These are phyloP conservation scores for Drosophila ananassae DNA, from an alignment of 1,140 invertebrate species.

Conservation along the genomic window DNA sequence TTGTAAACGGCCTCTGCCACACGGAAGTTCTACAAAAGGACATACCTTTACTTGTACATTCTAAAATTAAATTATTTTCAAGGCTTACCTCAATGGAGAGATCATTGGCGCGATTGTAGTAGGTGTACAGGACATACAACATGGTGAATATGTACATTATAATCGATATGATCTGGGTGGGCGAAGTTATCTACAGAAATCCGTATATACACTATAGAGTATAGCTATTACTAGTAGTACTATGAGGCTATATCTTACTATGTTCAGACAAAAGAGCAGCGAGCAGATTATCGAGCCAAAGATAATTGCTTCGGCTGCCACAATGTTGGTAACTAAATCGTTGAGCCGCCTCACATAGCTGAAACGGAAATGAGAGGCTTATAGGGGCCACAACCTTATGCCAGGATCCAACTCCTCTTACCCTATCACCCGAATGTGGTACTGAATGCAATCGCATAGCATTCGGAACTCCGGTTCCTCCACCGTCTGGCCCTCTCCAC, in stretches of 20 bases:
- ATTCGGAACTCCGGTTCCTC: slow-evolving; percentile 19
- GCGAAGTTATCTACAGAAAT: slow-evolving; percentile 41
- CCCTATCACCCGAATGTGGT: slow-evolving; percentile 45
- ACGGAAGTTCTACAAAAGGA: slow-evolving; percentile 30
- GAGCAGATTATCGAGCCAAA: slow-evolving; percentile 67
- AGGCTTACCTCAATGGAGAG: slow-evolving; percentile 60
- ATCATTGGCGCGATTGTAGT: slow-evolving; percentile 78
- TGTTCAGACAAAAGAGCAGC: slow-evolving; percentile 75
- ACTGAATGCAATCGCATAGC: slow-evolving; percentile 56
- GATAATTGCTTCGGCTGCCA: slow-evolving; percentile 71
- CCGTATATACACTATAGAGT: background rate
- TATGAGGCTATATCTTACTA: slow-evolving; percentile 45
- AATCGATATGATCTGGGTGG: slow-evolving; percentile 57
- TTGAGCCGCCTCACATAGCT: slow-evolving; percentile 70
- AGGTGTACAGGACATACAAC: slow-evolving; percentile 77
- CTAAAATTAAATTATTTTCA: background rate
- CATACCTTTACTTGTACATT: background rate
- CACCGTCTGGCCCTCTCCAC: slow-evolving; percentile 6
- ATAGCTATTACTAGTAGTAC: background rate
- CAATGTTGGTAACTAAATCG: slow-evolving; percentile 59
- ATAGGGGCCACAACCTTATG: too few species aligned
- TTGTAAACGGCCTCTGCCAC: slow-evolving; percentile 65
- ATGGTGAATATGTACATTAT: slow-evolving; percentile 77
- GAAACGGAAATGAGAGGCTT: slow-evolving; percentile 10
- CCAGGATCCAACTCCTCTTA: slow-evolving; percentile 4